These are phyloP conservation scores for Parnassius glacialis DNA, from an alignment of 2,888 invertebrate genomes.

Conservation along the genomic window DNA sequence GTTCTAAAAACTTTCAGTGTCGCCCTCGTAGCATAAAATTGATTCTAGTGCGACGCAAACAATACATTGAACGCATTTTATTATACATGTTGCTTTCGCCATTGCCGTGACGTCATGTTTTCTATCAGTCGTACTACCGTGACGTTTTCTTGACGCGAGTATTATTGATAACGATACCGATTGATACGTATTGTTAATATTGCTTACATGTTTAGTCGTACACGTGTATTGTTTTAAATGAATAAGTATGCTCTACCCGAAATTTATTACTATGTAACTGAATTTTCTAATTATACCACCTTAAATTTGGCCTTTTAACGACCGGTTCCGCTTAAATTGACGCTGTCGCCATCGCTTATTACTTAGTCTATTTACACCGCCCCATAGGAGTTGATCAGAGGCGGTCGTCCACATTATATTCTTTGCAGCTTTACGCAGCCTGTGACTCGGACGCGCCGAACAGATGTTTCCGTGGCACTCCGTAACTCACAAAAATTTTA, in stretches of 20 bases:
- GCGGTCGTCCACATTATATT: constrained; percentile 39
- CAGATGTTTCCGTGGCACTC: constrained; percentile 40
- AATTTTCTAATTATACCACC: too few species aligned
- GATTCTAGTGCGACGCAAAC: too few species aligned
- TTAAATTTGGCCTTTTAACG: not conserved
- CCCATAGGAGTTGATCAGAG: constrained; percentile 53
- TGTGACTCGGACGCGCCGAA: constrained; percentile 34
- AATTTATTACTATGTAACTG: too few species aligned
- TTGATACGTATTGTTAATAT: too few species aligned
- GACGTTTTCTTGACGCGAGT: constrained; percentile 19
- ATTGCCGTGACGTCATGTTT: constrained; percentile 16
- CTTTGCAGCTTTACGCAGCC: constrained; percentile 38
- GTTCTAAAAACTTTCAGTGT: too few species aligned
- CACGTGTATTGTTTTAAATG: too few species aligned
- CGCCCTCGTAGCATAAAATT: too few species aligned
- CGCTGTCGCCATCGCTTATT: constrained; percentile 30
- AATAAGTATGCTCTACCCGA: too few species aligned
- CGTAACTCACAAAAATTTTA: constrained; percentile 18
- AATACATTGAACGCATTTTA: not conserved
- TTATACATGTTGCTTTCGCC: not conserved
- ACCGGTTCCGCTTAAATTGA: constrained; percentile 8
- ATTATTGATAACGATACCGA: constrained; percentile 19
- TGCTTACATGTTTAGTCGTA: too few species aligned
- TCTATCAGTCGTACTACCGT: constrained; percentile 6
- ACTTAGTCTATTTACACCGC: constrained; percentile 20